phyloP scores from a whole-genome alignment of 92 coral and sea anemone species.

The Zoanthus sansibaricus region DNA sequence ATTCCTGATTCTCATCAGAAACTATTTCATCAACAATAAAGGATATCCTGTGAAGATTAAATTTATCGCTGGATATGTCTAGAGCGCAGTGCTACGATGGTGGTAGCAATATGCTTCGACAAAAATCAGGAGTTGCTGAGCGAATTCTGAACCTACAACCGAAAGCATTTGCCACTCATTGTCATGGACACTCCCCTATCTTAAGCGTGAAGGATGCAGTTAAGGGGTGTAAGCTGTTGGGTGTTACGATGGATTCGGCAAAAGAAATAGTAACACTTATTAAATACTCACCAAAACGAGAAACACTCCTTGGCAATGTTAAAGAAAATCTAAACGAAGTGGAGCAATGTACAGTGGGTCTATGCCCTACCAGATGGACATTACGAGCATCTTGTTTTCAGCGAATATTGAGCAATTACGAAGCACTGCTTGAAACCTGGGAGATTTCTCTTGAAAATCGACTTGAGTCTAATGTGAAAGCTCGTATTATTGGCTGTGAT shows the following conservation, averaged over 20 bases:
- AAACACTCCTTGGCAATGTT: no score
- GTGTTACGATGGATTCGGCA: slow-evolving; percentile 49
- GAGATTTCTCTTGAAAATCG: slow-evolving; percentile 33
- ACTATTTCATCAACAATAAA: no score
- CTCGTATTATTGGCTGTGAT: slow-evolving; percentile 25
- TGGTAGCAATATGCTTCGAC: no score
- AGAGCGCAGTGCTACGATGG: no score
- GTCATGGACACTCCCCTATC: slow-evolving; percentile 39
- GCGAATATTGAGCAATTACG: slow-evolving; percentile 50
- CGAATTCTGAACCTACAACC: no score
- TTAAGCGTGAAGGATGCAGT: slow-evolving; percentile 50
- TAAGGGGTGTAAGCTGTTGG: slow-evolving; percentile 42
- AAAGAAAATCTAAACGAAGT: slow-evolving; percentile 41
- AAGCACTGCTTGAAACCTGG: slow-evolving; percentile 47
- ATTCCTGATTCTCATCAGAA: no score
- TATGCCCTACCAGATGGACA: slow-evolving; percentile 68
- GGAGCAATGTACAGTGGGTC: slow-evolving; percentile 28
- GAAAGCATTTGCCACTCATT: no score
- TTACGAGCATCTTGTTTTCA: slow-evolving; percentile 44
- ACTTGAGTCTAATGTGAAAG: slow-evolving; percentile 46
- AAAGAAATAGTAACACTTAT: slow-evolving; percentile 44
- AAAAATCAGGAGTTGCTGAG: no score
- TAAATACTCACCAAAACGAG: neutral
- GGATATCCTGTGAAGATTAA: no score
- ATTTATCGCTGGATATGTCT: no score